Evolutionary conservation across 2,888 invertebrate genomes (phyloP), one percentile per base, ranked within the genome.

Genomic region (Fissipunctia ypsillon): DNA sequence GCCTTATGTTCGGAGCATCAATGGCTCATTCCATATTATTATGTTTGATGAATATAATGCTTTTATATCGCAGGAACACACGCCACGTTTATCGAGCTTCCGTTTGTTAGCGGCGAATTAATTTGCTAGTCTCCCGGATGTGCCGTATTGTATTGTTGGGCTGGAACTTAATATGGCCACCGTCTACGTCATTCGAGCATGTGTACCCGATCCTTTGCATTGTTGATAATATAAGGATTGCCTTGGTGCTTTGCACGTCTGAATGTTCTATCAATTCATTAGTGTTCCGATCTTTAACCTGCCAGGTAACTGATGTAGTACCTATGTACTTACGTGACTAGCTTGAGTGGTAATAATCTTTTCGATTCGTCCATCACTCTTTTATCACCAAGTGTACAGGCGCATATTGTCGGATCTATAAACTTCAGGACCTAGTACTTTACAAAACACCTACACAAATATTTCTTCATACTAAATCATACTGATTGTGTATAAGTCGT

Each of bases 81-180:
- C 64, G 75, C 80, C 70, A 77, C 35, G 83, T 88, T 91, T 91
- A 89, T 90, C 88, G 78, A 83, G 84, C 88, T 89, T 90, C 90
- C 90, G 90, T 88, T 85, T 77, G 85, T 78, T 79, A 68, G 79
- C 68, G 68, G 74, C 85, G 78, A 90, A 91, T 90, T 90, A 87
- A 91, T 90, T 90, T 84, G 87, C 88, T 63, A 57, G 69, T 71
- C 65, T 70, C 82, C 87, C 88, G 90, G 90, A 90, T 86, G 87
- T 76, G 64, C 69, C 80, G 76, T 87, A 83, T 81, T 78, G 87
- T 80, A 85, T 85, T 88, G 89, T 89, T 84, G 45, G 79, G 68
- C 64, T 75, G 60, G 76, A 41, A 84, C 84, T 83, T 73, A 73
- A 84, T 84, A 87, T 64, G 87, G 87, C 66, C 69, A 61, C 45